Percentiles rank a stretch among this genome's conserved stretches.
Conservation (phyloP, 2,888 invertebrate species). For the Maniola hyperantus region DNA sequence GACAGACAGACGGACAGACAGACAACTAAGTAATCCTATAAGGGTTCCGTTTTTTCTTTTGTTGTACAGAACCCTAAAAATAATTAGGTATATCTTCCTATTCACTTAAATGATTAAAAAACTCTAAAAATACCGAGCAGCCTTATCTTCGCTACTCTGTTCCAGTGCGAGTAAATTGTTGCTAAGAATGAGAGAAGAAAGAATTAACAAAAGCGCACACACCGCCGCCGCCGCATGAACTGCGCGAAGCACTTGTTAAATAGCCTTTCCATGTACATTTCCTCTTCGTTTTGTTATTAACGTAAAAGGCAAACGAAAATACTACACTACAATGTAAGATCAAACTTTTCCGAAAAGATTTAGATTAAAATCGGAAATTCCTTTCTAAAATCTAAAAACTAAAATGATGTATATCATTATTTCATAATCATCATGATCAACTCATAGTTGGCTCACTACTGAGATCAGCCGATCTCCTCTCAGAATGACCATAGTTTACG, state of each 20-base stretch:
- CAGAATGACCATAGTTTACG: too few relatives aligned
- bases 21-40: too few relatives aligned
- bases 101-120: background rate
- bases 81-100: too few relatives aligned
- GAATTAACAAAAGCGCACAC: conserved; percentile 19
- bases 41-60: too few relatives aligned
- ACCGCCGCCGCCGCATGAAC: conserved; percentile 8
- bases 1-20: too few relatives aligned
- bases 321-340: conserved; percentile 8
- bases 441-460: too few relatives aligned
- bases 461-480: too few relatives aligned
- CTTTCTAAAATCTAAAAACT: too few relatives aligned
- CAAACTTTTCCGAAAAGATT: conserved; percentile 7
- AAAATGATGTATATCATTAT: too few relatives aligned
- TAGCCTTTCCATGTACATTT: conserved; percentile 18
- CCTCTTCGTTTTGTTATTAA: conserved; percentile 20
- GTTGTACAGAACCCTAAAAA: too few relatives aligned
- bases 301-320: conserved; percentile 14
- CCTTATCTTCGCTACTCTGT: conserved; percentile 1
- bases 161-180: background rate
- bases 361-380: background rate
- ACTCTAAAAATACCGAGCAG: background rate
- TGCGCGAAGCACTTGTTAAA: conserved; percentile 22
- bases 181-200: conserved; percentile 17
- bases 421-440: too few relatives aligned